Evolutionary conservation across 2,113 vertebrate species (phyloP).

Genomic region (Myocastor coypus): DNA sequence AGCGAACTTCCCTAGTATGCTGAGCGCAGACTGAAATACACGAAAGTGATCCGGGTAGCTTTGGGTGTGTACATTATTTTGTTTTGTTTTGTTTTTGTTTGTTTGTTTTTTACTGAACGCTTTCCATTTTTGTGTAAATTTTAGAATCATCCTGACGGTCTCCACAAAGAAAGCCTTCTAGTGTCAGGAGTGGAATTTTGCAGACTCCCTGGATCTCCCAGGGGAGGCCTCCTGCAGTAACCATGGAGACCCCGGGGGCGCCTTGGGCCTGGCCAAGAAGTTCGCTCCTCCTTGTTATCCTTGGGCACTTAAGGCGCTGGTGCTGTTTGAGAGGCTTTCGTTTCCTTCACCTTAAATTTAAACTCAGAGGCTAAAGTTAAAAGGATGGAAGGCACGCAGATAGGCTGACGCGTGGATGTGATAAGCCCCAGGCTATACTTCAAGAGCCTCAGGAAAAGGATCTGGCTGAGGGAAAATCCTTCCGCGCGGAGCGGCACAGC

Average conservation of each 20-base stretch:
- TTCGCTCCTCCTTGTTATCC: neutral
- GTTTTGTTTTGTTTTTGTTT: too few species aligned
- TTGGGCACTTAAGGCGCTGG: too few species aligned
- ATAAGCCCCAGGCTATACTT: neutral
- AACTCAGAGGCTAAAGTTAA: neutral
- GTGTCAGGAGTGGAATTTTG: neutral
- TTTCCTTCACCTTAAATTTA: neutral
- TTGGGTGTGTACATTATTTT: neutral
- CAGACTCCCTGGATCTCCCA: neutral
- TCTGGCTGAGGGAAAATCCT: neutral
- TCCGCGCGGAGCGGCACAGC: neutral
- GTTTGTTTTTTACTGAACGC: too few species aligned
- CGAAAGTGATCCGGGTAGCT: neutral
- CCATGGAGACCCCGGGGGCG: rapidly evolving
- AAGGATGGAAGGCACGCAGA: too few species aligned
- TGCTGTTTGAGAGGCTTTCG: neutral
- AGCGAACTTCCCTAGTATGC: neutral
- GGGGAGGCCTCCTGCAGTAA: neutral
- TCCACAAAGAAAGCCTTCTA: neutral
- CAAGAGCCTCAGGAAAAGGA: neutral
- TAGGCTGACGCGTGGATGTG: too few species aligned
- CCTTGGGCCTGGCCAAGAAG: neutral
- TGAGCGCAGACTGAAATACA: neutral
- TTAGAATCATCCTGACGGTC: neutral
- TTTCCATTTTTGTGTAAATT: neutral